These are phyloP conservation scores for Adelges cooleyi DNA, from an alignment of 1,140 invertebrate species.

Conservation along the genomic window DNA sequence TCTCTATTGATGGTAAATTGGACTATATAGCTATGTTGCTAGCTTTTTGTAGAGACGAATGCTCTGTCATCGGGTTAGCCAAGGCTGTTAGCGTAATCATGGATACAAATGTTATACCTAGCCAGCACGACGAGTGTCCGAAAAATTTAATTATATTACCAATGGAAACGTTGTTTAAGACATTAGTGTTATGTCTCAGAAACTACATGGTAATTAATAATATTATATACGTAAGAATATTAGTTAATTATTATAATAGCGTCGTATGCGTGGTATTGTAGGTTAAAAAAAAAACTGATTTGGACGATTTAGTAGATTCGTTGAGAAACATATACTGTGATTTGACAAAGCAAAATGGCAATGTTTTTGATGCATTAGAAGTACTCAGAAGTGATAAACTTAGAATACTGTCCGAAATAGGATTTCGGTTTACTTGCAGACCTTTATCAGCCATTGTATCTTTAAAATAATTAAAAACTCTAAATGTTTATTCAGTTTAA, in stretches of 20 bases:
- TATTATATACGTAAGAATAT: neutral
- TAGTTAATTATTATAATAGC: neutral
- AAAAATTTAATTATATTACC: neutral
- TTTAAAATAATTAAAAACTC: too few relatives aligned
- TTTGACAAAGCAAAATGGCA: neutral
- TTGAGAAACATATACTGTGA: neutral
- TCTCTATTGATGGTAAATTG: neutral
- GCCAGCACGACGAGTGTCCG: neutral
- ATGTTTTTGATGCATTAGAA: neutral
- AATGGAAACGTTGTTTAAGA: neutral
- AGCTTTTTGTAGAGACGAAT: neutral
- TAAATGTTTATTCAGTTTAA: too few relatives aligned
- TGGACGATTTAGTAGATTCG: neutral
- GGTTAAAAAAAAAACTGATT: neutral
- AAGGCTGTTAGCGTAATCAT: neutral
- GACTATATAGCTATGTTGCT: neutral
- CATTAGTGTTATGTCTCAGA: neutral
- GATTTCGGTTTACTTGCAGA: constrained; percentile 17
- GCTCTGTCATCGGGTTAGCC: neutral
- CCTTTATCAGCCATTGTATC: too few relatives aligned
- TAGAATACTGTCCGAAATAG: neutral
- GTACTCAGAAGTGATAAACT: neutral
- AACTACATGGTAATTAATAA: neutral
- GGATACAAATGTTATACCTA: neutral
- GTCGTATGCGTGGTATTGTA: neutral